These are phyloP conservation scores for Thera britannica DNA, from an alignment of 2,888 invertebrate species.

Conservation along the genomic window DNA sequence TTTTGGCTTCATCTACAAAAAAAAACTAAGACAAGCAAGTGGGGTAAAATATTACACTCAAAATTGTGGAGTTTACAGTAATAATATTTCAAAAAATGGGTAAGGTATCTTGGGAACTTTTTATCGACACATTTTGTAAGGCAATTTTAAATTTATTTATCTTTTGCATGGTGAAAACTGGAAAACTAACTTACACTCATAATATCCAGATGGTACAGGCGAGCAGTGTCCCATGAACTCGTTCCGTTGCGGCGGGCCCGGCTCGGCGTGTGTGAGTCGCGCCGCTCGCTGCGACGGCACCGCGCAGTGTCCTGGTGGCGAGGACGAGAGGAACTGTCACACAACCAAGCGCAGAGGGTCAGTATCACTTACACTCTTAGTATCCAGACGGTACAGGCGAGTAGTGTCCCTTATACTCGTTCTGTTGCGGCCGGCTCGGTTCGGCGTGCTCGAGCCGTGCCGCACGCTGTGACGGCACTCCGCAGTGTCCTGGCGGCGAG, in stretches of 20 bases:
- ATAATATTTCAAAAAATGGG: too few relatives aligned
- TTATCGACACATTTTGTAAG: too few relatives aligned
- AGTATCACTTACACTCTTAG: constrained; percentile 1
- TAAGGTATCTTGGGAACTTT: too few relatives aligned
- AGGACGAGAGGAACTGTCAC: constrained; percentile 89
- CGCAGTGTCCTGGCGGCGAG: constrained; percentile 91
- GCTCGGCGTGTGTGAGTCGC: constrained; percentile 90
- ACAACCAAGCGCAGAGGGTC: constrained; percentile 84
- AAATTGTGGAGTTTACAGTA: too few relatives aligned
- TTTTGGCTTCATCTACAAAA: too few relatives aligned
- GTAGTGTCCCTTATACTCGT: constrained; percentile 89
- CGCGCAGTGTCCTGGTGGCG: constrained; percentile 90
- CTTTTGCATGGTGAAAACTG: background rate
- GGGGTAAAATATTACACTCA: too few relatives aligned
- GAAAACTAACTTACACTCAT: too few relatives aligned
- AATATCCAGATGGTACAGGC: constrained; percentile 64
- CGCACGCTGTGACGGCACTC: constrained; percentile 91
- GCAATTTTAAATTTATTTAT: too few relatives aligned
- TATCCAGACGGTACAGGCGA: constrained; percentile 42
- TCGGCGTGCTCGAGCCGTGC: constrained; percentile 91
- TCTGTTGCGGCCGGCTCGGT: constrained; percentile 87
- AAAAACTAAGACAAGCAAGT: too few relatives aligned
- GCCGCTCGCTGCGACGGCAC: constrained; percentile 93
- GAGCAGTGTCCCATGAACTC: constrained; percentile 88
- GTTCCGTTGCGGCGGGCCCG: constrained; percentile 88